Evolutionary conservation across 2,888 invertebrate species (phyloP).

Genomic region (Scaptomyza reducta): DNA sequence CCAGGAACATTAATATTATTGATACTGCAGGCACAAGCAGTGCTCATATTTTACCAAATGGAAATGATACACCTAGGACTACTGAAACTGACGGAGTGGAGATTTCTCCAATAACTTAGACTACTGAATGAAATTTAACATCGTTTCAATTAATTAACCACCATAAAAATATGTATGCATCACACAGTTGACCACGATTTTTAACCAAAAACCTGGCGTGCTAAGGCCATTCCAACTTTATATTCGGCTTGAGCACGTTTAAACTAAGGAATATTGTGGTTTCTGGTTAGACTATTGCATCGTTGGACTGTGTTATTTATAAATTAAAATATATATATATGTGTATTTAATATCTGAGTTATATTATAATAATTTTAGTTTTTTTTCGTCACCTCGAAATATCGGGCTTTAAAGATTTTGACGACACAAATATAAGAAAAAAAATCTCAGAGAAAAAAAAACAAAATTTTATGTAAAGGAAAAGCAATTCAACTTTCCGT

Average conservation of each 20-base stretch:
- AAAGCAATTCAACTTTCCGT: too few relatives aligned
- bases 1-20: constrained; percentile 26
- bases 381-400: not conserved
- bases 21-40: constrained; percentile 37
- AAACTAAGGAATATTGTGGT: not conserved
- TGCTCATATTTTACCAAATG: constrained; percentile 10
- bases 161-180: constrained; percentile 44
- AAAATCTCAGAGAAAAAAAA: too few relatives aligned
- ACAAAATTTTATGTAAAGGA: too few relatives aligned
- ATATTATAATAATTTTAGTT: not conserved
- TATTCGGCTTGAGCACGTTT: too few relatives aligned
- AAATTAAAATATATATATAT: not conserved
- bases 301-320: not conserved
- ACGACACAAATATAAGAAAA: not conserved
- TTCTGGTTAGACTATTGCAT: not conserved
- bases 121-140: constrained; percentile 17
- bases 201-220: not conserved
- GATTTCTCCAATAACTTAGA: constrained; percentile 34
- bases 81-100: constrained; percentile 33
- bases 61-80: constrained; percentile 7
- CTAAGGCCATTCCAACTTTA: not conserved
- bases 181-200: not conserved
- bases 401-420: not conserved
- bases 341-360: not conserved
- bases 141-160: constrained; percentile 46